These are phyloP conservation scores for Paratrypauchen microcephalus DNA, from an alignment of 2,797 vertebrate genomes.

Conservation along the genomic window DNA sequence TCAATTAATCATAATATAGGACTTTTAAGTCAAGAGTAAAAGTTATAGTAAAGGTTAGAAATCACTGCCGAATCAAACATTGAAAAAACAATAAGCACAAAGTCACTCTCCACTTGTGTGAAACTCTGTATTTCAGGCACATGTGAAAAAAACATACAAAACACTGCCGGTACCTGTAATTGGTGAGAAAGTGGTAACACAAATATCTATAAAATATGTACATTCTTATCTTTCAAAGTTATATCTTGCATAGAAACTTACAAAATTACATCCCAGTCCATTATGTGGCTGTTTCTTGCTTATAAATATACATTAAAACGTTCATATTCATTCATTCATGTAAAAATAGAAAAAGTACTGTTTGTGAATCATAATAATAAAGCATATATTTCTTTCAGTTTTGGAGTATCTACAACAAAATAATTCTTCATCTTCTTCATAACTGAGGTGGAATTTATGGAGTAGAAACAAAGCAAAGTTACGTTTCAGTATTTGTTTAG, in stretches of 20 bases:
- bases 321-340: not conserved
- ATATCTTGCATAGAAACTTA: slow-evolving; percentile 43
- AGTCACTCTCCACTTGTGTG: slow-evolving; percentile 28
- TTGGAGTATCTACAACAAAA: slow-evolving; percentile 49
- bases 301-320: slow-evolving; percentile 12
- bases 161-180: slow-evolving; percentile 53
- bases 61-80: too few relatives aligned
- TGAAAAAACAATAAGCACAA: not conserved
- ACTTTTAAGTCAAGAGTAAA: too few relatives aligned
- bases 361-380: slow-evolving; percentile 2
- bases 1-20: too few relatives aligned
- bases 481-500: slow-evolving; percentile 37
- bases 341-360: not conserved
- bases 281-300: slow-evolving; percentile 3
- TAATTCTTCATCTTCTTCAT: slow-evolving; percentile 9
- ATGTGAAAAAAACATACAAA: slow-evolving; percentile 56
- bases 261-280: slow-evolving; percentile 36
- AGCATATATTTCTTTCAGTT: slow-evolving; percentile 14
- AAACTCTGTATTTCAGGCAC: slow-evolving; percentile 73
- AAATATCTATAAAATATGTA: slow-evolving; percentile 62
- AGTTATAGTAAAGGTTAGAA: not conserved
- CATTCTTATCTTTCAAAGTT: slow-evolving; percentile 52
- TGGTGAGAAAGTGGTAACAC: slow-evolving; percentile 56
- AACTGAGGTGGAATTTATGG: slow-evolving; percentile 20
- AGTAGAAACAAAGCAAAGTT: slow-evolving; percentile 10